Evolutionary conservation across 2,797 vertebrate genomes (phyloP).

Genomic region (Astyanax mexicanus): DNA sequence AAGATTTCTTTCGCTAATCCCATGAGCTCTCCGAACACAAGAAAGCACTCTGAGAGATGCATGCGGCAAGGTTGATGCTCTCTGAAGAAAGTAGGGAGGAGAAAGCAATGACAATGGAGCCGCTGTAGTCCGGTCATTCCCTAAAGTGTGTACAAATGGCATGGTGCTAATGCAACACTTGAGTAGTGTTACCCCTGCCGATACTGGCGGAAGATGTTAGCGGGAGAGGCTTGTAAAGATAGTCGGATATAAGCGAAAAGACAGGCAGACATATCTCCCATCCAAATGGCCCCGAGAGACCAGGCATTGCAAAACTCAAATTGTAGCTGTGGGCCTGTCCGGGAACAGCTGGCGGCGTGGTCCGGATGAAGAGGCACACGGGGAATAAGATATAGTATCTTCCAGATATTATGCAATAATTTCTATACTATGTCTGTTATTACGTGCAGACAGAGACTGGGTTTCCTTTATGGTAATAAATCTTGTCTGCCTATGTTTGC

Average conservation of each 20-base stretch:
- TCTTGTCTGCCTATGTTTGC: too few species aligned
- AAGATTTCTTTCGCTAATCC: constrained; percentile 32
- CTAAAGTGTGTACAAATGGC: constrained; percentile 25
- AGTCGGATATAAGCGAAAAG: neutral
- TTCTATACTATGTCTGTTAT: too few species aligned
- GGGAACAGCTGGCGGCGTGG: constrained; percentile 8
- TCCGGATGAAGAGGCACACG: neutral
- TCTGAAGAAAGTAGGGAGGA: constrained; percentile 25
- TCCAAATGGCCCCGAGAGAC: constrained; percentile 11
- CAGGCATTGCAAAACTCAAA: constrained; percentile 31
- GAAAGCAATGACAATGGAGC: constrained; percentile 34
- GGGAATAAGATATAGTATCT: neutral
- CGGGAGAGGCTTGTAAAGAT: constrained; percentile 25
- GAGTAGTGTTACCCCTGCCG: constrained; percentile 29
- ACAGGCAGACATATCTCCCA: neutral
- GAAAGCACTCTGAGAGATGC: constrained; percentile 48
- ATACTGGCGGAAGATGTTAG: constrained; percentile 8
- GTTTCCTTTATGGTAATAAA: too few species aligned
- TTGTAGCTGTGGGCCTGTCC: neutral
- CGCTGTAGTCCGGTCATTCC: constrained; percentile 11
- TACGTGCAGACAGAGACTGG: too few species aligned
- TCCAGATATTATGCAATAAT: too few species aligned
- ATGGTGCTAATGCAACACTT: constrained; percentile 50
- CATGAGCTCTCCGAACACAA: constrained; percentile 47
- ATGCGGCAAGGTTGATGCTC: constrained; percentile 9